A percentile compares a stretch with the other conserved stretches of the same genome.
These are phyloP conservation scores for Laodelphax striatellus DNA, from an alignment of 1,140 invertebrate species.

Conservation along the genomic window DNA sequence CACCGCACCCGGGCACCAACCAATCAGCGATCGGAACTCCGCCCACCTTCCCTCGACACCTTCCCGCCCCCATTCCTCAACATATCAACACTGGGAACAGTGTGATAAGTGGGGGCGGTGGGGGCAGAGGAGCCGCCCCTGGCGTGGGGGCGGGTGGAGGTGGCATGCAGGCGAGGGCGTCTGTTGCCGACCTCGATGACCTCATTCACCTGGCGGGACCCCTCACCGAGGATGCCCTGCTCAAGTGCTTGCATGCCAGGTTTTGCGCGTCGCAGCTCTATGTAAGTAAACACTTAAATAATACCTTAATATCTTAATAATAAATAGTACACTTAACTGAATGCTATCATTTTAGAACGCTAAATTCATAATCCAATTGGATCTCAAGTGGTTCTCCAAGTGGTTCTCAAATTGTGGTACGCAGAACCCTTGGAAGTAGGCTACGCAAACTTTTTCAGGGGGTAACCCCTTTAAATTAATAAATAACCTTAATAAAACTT, in stretches of 20 bases:
- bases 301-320: too few relatives aligned
- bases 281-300: conserved; percentile 47
- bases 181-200: conserved; percentile 54
- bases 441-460: too few relatives aligned
- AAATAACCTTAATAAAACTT: too few relatives aligned
- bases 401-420: too few relatives aligned
- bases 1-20: conserved; percentile 23
- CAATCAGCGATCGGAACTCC: conserved; percentile 30
- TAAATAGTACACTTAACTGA: too few relatives aligned
- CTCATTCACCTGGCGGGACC: conserved; percentile 84
- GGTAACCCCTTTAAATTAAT: too few relatives aligned
- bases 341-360: too few relatives aligned
- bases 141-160: conserved; percentile 9
- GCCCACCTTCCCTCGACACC: conserved; percentile 30
- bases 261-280: conserved; percentile 78
- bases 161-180: conserved; percentile 1
- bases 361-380: too few relatives aligned
- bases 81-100: conserved; percentile 27
- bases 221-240: conserved; percentile 84
- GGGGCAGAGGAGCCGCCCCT: conserved; percentile 11
- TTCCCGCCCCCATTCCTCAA: conserved; percentile 23
- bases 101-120: conserved; percentile 23
- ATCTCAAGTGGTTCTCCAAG: too few relatives aligned
- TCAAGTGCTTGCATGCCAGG: conserved; percentile 77
- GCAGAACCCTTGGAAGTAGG: too few relatives aligned